Conservation (phyloP, 2,113 vertebrate species). For the Xenopus laevis region DNA sequence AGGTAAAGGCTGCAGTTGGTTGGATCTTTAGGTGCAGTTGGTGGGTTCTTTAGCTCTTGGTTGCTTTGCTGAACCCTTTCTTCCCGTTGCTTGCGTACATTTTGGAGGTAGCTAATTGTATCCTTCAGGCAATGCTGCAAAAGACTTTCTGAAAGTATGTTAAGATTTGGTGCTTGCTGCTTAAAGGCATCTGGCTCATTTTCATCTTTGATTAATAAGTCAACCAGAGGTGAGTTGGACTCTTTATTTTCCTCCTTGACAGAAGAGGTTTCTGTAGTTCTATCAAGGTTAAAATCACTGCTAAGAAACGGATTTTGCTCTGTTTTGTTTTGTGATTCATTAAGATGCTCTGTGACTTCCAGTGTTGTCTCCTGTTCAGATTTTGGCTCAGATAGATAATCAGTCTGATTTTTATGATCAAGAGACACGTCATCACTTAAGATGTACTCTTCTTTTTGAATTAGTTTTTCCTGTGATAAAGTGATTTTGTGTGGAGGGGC, state of each 20-base stretch:
- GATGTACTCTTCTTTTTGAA: conserved; percentile 71
- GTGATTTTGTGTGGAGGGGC: conserved; percentile 89
- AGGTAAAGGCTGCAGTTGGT: background rate
- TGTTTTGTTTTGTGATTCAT: background rate
- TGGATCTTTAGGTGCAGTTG: too few species aligned
- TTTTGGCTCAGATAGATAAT: conserved; percentile 42
- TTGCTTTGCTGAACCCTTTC: conserved; percentile 81
- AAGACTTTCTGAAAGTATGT: conserved; percentile 75
- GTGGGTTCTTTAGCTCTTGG: conserved; percentile 56
- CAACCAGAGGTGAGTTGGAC: conserved; percentile 66
- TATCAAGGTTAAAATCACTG: background rate
- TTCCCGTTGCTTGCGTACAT: conserved; percentile 78
- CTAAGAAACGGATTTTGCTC: background rate
- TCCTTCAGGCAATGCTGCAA: conserved; percentile 78
- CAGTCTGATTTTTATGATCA: conserved; percentile 45
- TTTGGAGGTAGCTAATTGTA: conserved; percentile 73
- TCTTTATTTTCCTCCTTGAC: conserved; percentile 40
- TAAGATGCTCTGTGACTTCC: conserved; percentile 15
- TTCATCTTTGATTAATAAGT: conserved; percentile 67
- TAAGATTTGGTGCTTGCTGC: conserved; percentile 60
- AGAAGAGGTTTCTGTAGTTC: background rate
- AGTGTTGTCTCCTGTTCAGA: conserved; percentile 43
- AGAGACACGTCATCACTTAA: conserved; percentile 59
- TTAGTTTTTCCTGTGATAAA: conserved; percentile 63
- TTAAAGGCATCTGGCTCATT: conserved; percentile 47